Evolutionary conservation across 2,113 vertebrate species (phyloP), one percentile per base, ranked within the genome.

Genomic region (Formicarius rufipectus): DNA sequence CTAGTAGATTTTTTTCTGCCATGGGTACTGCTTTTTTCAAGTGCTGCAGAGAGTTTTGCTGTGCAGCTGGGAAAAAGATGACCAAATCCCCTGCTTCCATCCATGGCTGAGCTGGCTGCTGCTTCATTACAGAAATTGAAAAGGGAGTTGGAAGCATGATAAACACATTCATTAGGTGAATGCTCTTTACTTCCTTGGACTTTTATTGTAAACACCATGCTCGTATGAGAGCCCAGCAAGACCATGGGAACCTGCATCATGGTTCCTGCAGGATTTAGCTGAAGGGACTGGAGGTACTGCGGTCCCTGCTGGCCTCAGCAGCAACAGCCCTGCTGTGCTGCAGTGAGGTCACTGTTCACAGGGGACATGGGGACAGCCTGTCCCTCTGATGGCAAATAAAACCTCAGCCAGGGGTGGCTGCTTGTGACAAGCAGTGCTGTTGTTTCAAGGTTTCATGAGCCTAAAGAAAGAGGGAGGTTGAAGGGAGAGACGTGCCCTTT

Each of bases 161-260:
- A 74, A 92, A 75, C 4, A 2, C 0, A 2, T 49, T 83, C 9
- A 58, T 75, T 24, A 39, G 30, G 7, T 0, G 0, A 93, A 21
- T 74, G 12, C 31, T 40, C 40, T 67, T 58, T 89, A 33, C n/a
- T 90, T 90, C 27, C 20, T 22, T 63, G n/a, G 33, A 35, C 8
- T 59, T 92, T 35, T 92, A 88, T 55, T 84, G 35, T 2, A 14
- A 91, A 63, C 5, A 6, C 5, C 17, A 4, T 42, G 4, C 45
- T 71, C 24, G 30, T 20, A 59, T 0, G 2, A 59, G 47, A 71
- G 27, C 35, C 35, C 0, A 0, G 23, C 2, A 22, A 67, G 39
- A 52, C 59, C 55, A 63, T 28, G 42, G 55, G 42, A 88, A 56
- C 9, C 14, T 56, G 13, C 33, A 25, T 63, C 2, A 1, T 0